A percentile compares a stretch with the other conserved stretches of the same genome.
Evolutionary conservation across 2,113 vertebrate species (phyloP).

Genomic region (Daubentonia madagascariensis): DNA sequence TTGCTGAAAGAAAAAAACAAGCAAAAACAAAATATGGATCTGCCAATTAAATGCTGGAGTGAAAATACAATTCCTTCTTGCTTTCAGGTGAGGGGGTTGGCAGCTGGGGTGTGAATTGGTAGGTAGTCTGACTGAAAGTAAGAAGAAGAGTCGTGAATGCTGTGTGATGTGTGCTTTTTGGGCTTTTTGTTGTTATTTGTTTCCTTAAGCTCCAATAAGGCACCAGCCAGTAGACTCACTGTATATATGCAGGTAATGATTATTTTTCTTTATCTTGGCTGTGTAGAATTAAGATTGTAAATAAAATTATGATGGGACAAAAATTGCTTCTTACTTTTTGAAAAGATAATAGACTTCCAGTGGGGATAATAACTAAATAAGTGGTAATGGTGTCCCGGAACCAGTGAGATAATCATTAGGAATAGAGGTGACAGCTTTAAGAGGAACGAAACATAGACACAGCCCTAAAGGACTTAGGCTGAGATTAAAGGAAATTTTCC

Average conservation of each 20-base stretch:
- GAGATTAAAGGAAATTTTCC: not conserved
- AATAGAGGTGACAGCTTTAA: not conserved
- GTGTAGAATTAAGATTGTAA: not conserved
- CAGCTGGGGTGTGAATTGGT: not conserved
- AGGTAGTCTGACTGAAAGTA: not conserved
- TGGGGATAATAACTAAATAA: not conserved
- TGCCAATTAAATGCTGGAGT: slow-evolving; percentile 9
- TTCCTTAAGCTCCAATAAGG: not conserved
- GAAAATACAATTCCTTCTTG: slow-evolving; percentile 21
- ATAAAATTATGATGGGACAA: not conserved
- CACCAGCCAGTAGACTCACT: not conserved
- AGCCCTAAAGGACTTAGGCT: not conserved
- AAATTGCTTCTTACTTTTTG: slow-evolving; percentile 19
- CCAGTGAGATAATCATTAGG: not conserved
- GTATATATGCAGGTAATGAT: not conserved
- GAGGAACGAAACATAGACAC: not conserved
- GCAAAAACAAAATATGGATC: slow-evolving; percentile 54
- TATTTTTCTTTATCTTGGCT: not conserved
- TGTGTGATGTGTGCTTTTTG: not conserved
- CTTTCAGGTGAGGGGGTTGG: not conserved
- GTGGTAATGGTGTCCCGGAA: not conserved
- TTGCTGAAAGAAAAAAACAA: slow-evolving; percentile 55
- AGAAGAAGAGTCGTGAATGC: not conserved
- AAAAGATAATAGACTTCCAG: slow-evolving; percentile 23
- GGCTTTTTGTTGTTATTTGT: not conserved